Percentiles rank a stretch among this genome's conserved stretches.
Conservation (phyloP, 2,113 vertebrate genomes). For the Prietella phreatophila region DNA sequence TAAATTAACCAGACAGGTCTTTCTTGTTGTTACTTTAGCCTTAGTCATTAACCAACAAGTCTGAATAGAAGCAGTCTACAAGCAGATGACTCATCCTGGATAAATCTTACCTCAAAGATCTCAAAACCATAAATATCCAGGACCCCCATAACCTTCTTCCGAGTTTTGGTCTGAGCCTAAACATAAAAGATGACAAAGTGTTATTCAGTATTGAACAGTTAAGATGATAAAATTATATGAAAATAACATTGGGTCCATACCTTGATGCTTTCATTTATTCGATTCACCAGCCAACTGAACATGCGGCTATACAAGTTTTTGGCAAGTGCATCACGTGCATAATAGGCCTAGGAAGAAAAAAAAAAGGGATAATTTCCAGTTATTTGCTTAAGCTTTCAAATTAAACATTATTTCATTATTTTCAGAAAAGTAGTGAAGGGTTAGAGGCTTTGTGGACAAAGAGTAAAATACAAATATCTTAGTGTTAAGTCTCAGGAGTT, state of each 20-base stretch:
- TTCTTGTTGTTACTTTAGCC: neutral
- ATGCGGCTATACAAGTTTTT: slow-evolving; percentile 97
- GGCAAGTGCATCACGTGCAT: slow-evolving; percentile 94
- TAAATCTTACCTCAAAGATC: slow-evolving; percentile 93
- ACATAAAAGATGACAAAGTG: slow-evolving; percentile 42
- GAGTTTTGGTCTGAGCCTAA: slow-evolving; percentile 89
- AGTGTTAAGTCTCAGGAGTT: slow-evolving; percentile 3
- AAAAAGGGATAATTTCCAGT: neutral
- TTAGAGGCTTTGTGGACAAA: neutral
- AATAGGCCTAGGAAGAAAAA: slow-evolving; percentile 83
- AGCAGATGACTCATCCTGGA: neutral
- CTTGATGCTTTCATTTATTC: slow-evolving; percentile 99
- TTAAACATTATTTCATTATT: neutral
- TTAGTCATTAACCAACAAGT: neutral
- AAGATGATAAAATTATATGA: neutral
- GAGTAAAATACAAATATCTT: neutral
- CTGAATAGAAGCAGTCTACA: neutral
- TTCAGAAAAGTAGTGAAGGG: neutral
- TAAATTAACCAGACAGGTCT: slow-evolving; percentile 16
- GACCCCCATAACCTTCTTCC: slow-evolving; percentile 99
- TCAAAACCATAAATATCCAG: slow-evolving; percentile 99
- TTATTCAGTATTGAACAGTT: neutral
- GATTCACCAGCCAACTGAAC: slow-evolving; percentile 93
- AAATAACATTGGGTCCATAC: slow-evolving; percentile 63
- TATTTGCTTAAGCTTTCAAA: neutral